Evolutionary conservation across 1,140 invertebrate species (phyloP), one percentile per base, ranked within the genome.

Genomic region (Ceratoteleas bidentatus): DNA sequence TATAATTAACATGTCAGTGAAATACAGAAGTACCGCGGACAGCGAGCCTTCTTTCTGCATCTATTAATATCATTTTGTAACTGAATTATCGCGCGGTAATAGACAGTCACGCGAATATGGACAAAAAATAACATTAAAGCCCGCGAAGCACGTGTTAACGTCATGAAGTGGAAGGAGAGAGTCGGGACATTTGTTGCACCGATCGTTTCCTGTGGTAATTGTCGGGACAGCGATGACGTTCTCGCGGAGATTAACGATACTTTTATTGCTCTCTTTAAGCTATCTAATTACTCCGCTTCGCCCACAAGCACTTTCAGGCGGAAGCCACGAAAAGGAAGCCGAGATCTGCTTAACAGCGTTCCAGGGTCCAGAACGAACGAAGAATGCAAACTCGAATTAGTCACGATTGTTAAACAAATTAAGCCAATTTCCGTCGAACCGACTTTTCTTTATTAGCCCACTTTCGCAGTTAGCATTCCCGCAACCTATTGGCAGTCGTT

Each of bases 181-280:
- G 40, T 7, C n/a, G 57, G 43, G 6, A 15, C 65, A 77, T 83
- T 73, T 65, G 52, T 69, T 65, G 36, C 43, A 13, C 32, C 57
- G 40, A 87, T 87, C 78, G 66, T 33, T 77, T 83, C 77, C 78
- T 83, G 81, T 33, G 53, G 70, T 81, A 84, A 85, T 88, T 86
- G 87, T 86, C 70, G 83, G 84, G 73, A 70, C 53, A 65, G 50
- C 57, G 70, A 69, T 61, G 78, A 61, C 75, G 40, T 60, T 57
- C 75, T 74, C 36, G 75, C n/a, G 73, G 43, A 84, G 85, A 87
- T 88, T 85, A 88, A 88, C 86, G 87, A 88, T 84, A 86, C 81
- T 89, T 88, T 88, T 87, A 88, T 88, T 86, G 82, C 79, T 62
- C 81, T 73, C 72, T 72, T 84, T 74, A 83, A 85, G 75, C 64